phyloP scores from a whole-genome alignment of 2,888 invertebrate genomes.

The Gisinianus flammeolus region DNA sequence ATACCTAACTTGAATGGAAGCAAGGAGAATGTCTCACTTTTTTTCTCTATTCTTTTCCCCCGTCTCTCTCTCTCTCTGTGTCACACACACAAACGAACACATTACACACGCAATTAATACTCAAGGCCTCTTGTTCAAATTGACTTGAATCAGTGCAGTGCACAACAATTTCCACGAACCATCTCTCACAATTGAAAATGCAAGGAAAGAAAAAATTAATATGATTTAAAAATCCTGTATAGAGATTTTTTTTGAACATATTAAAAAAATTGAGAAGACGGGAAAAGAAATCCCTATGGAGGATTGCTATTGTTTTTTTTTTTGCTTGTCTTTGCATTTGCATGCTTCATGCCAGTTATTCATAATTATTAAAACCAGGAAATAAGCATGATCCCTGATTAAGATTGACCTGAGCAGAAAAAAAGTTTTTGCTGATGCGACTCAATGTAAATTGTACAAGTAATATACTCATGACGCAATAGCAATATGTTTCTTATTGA shows the following conservation, averaged over 20 bases:
- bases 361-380: conserved; percentile 2
- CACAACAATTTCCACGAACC: neutral
- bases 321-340: too few relatives aligned
- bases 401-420: neutral
- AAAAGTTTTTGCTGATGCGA: neutral
- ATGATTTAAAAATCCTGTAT: too few relatives aligned
- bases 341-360: neutral
- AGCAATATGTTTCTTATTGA: neutral
- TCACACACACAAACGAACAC: neutral
- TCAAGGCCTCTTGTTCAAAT: conserved; percentile 14
- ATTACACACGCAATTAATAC: neutral
- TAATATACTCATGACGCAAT: too few relatives aligned
- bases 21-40: conserved; percentile 5
- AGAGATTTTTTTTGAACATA: too few relatives aligned
- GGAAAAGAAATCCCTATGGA: too few relatives aligned
- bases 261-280: too few relatives aligned
- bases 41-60: neutral
- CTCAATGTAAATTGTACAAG: too few relatives aligned
- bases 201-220: neutral
- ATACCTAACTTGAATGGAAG: too few relatives aligned
- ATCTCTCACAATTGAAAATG: neutral
- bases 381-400: neutral
- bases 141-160: neutral
- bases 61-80: neutral
- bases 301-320: too few relatives aligned